phyloP scores from a whole-genome alignment of 2,888 invertebrate genomes.

The Rhogogaster chlorosoma region DNA sequence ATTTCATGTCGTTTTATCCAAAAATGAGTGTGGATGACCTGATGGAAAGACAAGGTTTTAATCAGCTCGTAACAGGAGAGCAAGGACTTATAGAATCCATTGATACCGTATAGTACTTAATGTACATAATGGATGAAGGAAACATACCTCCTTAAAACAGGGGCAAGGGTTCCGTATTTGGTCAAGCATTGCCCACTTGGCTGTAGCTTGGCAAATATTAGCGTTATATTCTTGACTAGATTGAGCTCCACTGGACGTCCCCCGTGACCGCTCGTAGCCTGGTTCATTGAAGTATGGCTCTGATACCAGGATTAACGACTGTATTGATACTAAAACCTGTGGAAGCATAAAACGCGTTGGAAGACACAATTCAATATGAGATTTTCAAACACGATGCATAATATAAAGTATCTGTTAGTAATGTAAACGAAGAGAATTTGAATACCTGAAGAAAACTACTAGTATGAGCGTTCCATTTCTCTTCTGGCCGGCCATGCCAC shows the following conservation, averaged over 20 bases:
- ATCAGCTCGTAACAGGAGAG: not conserved
- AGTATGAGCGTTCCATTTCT: conserved; percentile 98
- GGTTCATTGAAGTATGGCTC: conserved; percentile 98
- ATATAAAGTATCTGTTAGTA: not conserved
- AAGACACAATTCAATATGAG: not conserved
- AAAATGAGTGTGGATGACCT: conserved; percentile 96
- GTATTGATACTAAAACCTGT: conserved; percentile 94
- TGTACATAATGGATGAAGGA: not conserved
- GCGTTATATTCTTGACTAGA: conserved; percentile 97
- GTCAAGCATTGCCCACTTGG: conserved; percentile 98
- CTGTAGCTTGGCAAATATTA: conserved; percentile 96
- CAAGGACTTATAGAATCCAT: not conserved
- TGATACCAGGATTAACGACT: conserved; percentile 93
- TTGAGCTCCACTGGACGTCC: conserved; percentile 92
- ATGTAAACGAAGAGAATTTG: conserved; percentile 3
- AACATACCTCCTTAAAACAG: conserved; percentile 91
- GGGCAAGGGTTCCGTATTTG: conserved; percentile 93
- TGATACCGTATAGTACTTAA: not conserved
- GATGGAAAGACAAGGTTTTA: conserved; percentile 52
- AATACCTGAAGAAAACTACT: conserved; percentile 92
- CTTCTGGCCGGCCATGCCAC: conserved; percentile 98
- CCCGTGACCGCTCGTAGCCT: conserved; percentile 94
- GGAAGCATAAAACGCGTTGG: not conserved
- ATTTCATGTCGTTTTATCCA: conserved; percentile 96
- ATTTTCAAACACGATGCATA: not conserved